A percentile compares a stretch with the other conserved stretches of the same genome.
Conservation (phyloP, 2,888 invertebrate genomes). For the Bursaphelenchus okinawaensis region DNA sequence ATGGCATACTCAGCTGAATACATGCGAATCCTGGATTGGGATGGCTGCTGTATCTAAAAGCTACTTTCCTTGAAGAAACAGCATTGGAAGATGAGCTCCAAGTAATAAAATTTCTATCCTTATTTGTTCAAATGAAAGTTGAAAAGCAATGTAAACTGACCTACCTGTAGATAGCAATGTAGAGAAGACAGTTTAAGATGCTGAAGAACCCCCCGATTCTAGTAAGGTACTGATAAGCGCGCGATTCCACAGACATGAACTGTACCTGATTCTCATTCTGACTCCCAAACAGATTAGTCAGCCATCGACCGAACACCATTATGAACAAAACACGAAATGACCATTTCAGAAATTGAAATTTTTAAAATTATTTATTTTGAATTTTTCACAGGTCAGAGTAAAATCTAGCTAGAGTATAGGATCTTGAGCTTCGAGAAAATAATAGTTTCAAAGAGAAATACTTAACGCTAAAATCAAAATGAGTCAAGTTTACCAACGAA, state of each 20-base stretch:
- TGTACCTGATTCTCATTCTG: neutral
- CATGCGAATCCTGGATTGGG: constrained; percentile 13
- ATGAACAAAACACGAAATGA: neutral
- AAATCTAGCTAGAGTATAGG: no score
- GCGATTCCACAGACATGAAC: neutral
- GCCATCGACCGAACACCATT: neutral
- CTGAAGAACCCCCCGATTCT: neutral
- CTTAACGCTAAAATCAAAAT: no score
- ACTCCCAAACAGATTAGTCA: no score
- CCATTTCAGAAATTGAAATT: neutral
- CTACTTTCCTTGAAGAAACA: no score
- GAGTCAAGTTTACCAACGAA: no score
- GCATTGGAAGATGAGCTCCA: no score
- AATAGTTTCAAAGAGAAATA: no score
- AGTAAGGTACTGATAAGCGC: neutral
- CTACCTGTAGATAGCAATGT: neutral
- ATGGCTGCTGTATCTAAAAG: constrained; percentile 12
- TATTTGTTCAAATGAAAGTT: no score
- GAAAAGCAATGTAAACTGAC: no score
- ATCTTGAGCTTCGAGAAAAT: no score
- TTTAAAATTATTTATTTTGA: neutral
- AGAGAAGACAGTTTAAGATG: neutral
- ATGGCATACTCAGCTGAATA: constrained; percentile 20
- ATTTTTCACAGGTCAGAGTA: no score
- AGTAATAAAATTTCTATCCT: no score